Percentiles rank a stretch among this genome's conserved stretches.
Evolutionary conservation across 2,113 vertebrate species (phyloP).

Genomic region (Lota lota): DNA sequence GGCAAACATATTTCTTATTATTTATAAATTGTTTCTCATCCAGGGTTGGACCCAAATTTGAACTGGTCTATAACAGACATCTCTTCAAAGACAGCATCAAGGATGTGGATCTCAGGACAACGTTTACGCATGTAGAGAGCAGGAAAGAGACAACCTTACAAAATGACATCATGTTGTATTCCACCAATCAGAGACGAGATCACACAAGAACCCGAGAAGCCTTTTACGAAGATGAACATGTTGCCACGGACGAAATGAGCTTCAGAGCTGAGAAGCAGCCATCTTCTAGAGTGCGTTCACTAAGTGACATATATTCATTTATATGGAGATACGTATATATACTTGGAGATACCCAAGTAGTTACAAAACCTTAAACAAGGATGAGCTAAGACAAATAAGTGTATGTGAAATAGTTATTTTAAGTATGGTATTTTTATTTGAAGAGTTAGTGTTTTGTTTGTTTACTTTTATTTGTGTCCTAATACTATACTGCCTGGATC

Average conservation of each 20-base stretch:
- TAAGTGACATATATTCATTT: neutral
- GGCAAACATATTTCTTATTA: neutral
- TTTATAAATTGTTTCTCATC: neutral
- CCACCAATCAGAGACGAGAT: conserved; percentile 14
- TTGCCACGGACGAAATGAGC: neutral
- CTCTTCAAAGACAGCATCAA: conserved; percentile 9
- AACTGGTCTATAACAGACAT: conserved; percentile 23
- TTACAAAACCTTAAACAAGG: no score
- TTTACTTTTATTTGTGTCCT: no score
- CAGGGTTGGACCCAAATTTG: conserved; percentile 31
- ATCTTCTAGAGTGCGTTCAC: conserved; percentile 42
- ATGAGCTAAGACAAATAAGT: no score
- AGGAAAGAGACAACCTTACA: conserved; percentile 1
- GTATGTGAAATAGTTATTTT: no score
- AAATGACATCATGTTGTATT: neutral
- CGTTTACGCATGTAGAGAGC: conserved; percentile 12
- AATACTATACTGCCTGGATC: no score
- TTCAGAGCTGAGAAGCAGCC: conserved; percentile 23
- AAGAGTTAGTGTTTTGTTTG: no score
- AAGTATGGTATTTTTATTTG: neutral
- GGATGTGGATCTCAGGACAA: conserved; percentile 13
- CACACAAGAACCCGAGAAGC: neutral
- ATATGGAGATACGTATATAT: conserved; percentile 2
- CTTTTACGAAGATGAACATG: conserved; percentile 14
- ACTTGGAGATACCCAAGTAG: neutral